Conservation (phyloP, 2,888 invertebrate genomes). For the Agrypnus murinus region DNA sequence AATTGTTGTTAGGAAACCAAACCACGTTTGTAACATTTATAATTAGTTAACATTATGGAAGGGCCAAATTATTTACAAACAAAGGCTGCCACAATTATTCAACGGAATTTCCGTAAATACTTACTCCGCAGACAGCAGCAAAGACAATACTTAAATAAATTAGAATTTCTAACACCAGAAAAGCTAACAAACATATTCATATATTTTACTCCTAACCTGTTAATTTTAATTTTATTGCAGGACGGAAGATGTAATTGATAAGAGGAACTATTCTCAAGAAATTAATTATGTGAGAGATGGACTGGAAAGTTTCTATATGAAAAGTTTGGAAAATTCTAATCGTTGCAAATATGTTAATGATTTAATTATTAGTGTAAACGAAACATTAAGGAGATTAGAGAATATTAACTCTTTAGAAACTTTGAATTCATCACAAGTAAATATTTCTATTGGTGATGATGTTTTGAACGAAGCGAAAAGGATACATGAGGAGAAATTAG, state of each 20-base stretch:
- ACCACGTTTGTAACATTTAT: no score
- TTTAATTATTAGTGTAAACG: slow-evolving; percentile 1
- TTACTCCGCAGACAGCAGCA: slow-evolving; percentile 18
- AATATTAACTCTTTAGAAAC: slow-evolving; percentile 22
- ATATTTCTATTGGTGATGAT: background rate
- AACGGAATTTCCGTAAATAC: slow-evolving; percentile 41
- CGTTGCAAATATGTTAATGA: slow-evolving; percentile 26
- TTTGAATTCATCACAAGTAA: background rate
- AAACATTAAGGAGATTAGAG: slow-evolving; percentile 22
- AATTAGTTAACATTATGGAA: background rate
- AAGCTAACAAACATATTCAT: no score
- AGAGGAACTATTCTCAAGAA: background rate
- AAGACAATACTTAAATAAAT: background rate
- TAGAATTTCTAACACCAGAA: no score
- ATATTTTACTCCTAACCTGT: no score
- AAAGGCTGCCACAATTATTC: slow-evolving; percentile 41
- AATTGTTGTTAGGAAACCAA: slow-evolving; percentile 23
- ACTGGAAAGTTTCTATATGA: slow-evolving; percentile 18
- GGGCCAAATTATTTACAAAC: background rate
- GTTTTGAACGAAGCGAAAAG: slow-evolving; percentile 32
- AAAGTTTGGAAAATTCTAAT: background rate
- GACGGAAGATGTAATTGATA: background rate
- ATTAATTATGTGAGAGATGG: background rate
- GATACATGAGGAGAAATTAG: slow-evolving; percentile 42
- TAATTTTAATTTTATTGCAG: background rate